Evolutionary conservation across 1,140 invertebrate species (phyloP), one percentile per base, ranked within the genome.

Genomic region (Procambarus clarkii): DNA sequence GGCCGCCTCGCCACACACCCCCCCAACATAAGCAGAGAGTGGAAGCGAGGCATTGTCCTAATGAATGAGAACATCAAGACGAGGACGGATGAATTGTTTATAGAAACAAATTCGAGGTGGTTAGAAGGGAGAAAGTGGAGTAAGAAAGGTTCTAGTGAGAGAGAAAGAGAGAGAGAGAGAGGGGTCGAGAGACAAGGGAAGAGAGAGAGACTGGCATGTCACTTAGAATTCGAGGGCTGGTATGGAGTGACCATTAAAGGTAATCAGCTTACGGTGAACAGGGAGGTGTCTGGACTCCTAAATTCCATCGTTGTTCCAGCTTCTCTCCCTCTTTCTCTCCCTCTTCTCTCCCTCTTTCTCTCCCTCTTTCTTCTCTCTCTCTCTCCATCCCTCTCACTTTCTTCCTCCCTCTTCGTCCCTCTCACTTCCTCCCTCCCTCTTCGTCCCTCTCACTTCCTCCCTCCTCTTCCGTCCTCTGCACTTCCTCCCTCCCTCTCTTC

Each of bases 231-330:
- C 77, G 86, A 81, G 45, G 58, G 86, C 54, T 88, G 77, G 78
- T 21, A 18, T 64, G 86, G 86, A 88, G 86, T 88, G 86, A 88
- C 86, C 86, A 88, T 88, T 88, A 88, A 77, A 88, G 54, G 78
- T 88, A 88, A 88, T 88, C 86, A 79, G 86, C 86, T 88, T 88
- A 88, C 77, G 77, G 86, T 88, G 86, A 88, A 78, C 58, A 80
- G 86, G 64, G 79, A 88, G 87, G 87, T 82, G 79, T 24, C 79
- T 81, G 46, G 87, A 88, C 78, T 81, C 64, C 34, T 34, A 34
- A 34, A 34, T 34, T 34, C 34, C 34, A 34, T 34, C 34, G 34
- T 69, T 46, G 13, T 69, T 18, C 21, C 64, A 18, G 13, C 21
- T 18, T 69, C 64, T 69, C 64, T 69, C 64, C 18, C 60, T 69